phyloP scores from a whole-genome alignment of 2,797 vertebrate species.

The Heterohyrax brucei region DNA sequence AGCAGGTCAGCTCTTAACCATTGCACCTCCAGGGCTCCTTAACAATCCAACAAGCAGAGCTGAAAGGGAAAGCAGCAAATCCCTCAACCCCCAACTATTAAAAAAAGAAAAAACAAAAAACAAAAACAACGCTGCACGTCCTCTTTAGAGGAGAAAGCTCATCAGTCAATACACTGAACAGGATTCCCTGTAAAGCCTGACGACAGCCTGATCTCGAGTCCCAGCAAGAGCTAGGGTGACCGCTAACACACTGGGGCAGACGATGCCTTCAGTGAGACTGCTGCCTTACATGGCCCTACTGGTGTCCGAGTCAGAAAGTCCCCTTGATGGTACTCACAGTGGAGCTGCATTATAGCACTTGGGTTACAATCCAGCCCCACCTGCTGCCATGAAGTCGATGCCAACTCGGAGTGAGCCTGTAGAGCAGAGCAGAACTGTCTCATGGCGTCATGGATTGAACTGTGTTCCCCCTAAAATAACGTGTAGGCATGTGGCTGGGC shows the following conservation, averaged over 20 bases:
- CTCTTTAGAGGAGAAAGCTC: constrained; percentile 15
- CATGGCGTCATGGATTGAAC: too few relatives aligned
- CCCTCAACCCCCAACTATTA: background rate
- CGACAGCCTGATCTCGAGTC: background rate
- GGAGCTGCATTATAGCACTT: background rate
- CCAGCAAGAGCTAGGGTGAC: background rate
- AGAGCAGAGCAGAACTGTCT: too few relatives aligned
- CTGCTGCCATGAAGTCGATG: too few relatives aligned
- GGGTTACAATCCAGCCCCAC: too few relatives aligned
- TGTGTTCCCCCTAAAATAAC: too few relatives aligned
- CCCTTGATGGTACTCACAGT: background rate
- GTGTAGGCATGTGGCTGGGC: too few relatives aligned
- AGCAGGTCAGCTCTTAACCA: too few relatives aligned
- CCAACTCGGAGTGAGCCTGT: too few relatives aligned
- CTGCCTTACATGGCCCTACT: background rate
- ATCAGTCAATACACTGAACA: background rate
- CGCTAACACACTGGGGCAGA: background rate
- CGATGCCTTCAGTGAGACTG: background rate
- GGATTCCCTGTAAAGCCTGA: background rate
- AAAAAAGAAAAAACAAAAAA: background rate
- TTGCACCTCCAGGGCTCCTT: too few relatives aligned
- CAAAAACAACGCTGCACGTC: background rate
- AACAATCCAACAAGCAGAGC: background rate
- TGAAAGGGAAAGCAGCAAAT: background rate
- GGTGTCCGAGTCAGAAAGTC: constrained; percentile 40